phyloP scores from a whole-genome alignment of 2,888 invertebrate genomes.

The Agrotis exclamationis region DNA sequence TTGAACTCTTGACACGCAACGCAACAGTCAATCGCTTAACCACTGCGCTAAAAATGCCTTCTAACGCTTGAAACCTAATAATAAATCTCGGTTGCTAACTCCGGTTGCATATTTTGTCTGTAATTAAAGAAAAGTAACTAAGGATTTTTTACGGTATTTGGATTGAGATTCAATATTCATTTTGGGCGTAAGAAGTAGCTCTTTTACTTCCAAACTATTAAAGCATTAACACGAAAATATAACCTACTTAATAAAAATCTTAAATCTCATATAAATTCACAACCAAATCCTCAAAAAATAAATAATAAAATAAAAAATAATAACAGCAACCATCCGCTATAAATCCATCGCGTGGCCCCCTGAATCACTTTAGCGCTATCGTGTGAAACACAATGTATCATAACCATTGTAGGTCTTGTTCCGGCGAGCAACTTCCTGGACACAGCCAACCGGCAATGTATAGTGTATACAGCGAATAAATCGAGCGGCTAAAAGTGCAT shows the following conservation, averaged over 20 bases:
- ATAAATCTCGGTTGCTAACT: too few relatives aligned
- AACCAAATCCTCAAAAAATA: constrained; percentile 19
- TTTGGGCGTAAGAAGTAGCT: neutral
- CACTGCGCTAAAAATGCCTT: too few relatives aligned
- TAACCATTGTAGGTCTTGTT: constrained; percentile 81
- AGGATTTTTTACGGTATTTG: too few relatives aligned
- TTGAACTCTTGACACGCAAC: too few relatives aligned
- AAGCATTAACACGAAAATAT: too few relatives aligned
- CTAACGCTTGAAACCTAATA: too few relatives aligned
- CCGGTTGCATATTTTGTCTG: too few relatives aligned
- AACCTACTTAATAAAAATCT: too few relatives aligned
- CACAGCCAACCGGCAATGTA: constrained; percentile 73
- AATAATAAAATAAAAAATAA: constrained; percentile 49
- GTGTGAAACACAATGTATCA: constrained; percentile 84
- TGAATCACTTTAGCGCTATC: constrained; percentile 86
- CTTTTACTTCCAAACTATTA: too few relatives aligned
- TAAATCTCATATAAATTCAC: neutral
- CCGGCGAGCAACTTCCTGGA: constrained; percentile 72
- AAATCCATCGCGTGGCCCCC: constrained; percentile 57
- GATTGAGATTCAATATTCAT: too few relatives aligned
- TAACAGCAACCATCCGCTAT: constrained; percentile 52
- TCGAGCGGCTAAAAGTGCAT: constrained; percentile 70
- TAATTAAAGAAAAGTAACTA: too few relatives aligned
- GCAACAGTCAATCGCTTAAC: too few relatives aligned
- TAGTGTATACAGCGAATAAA: constrained; percentile 67